Evolutionary conservation across 2,888 invertebrate species (phyloP).

Genomic region (Tenthredo distinguenda): DNA sequence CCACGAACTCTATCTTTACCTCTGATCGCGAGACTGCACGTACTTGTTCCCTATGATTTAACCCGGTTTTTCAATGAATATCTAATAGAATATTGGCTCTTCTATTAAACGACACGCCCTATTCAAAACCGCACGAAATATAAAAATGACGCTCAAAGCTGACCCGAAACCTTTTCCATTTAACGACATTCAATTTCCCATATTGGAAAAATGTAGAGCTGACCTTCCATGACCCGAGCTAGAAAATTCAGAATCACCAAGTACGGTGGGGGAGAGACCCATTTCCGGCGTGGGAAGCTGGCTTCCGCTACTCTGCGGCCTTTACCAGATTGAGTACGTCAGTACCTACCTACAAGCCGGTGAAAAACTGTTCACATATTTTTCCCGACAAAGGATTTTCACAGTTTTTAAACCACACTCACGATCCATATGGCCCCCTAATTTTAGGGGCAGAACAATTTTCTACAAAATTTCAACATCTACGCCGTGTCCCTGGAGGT

Average conservation of each 20-base stretch:
- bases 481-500: background rate
- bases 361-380: slow-evolving; percentile 42
- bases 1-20: background rate
- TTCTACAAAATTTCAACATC: slow-evolving; percentile 17
- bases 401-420: background rate
- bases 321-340: slow-evolving; percentile 42
- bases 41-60: background rate
- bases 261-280: slow-evolving; percentile 34
- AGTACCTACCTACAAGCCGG: background rate
- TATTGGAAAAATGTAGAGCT: slow-evolving; percentile 47
- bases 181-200: slow-evolving; percentile 52
- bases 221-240: slow-evolving; percentile 45
- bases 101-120: background rate
- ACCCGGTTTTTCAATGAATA: background rate
- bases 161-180: slow-evolving; percentile 28
- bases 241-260: slow-evolving; percentile 54
- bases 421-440: background rate
- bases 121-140: background rate
- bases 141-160: slow-evolving; percentile 2
- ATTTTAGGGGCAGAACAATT: background rate
- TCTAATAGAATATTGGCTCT: slow-evolving; percentile 11
- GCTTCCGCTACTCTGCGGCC: slow-evolving; percentile 49
- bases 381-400: slow-evolving; percentile 10
- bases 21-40: background rate
- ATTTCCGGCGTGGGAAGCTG: slow-evolving; percentile 52